A percentile compares a stretch with the other conserved stretches of the same genome.
phyloP scores from a whole-genome alignment of 1,140 invertebrate genomes.

The Rhopalosiphum maidis region DNA sequence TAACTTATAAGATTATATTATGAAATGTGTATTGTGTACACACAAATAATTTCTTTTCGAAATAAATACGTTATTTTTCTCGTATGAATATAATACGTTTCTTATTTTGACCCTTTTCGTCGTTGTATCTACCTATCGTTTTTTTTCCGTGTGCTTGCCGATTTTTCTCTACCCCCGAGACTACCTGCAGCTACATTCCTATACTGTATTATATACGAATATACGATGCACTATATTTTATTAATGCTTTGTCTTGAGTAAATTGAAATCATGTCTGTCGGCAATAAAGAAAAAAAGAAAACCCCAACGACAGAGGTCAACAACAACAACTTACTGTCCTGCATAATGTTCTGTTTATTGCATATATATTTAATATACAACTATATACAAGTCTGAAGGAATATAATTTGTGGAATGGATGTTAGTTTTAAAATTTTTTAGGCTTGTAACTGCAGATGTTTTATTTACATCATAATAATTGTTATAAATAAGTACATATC shows the following conservation, averaged over 20 bases:
- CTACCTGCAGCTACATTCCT: not conserved
- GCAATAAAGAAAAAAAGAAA: not conserved
- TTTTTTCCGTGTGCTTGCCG: not conserved
- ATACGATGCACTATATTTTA: not conserved
- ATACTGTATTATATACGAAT: not conserved
- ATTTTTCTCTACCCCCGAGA: not conserved
- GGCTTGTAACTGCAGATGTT: not conserved
- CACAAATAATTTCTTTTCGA: not conserved
- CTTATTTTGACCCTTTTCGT: not conserved
- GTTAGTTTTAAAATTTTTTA: not conserved
- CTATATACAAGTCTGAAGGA: not conserved
- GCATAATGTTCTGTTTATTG: not conserved
- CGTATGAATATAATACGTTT: not conserved
- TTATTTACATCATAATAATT: not conserved
- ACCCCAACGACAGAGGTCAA: not conserved
- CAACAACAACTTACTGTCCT: not conserved
- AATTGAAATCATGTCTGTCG: conserved; percentile 4
- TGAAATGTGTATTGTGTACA: not conserved
- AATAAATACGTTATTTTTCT: not conserved
- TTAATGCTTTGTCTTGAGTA: not conserved
- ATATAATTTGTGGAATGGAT: not conserved
- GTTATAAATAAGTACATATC: not conserved
- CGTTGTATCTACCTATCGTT: not conserved
- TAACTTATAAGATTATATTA: too few relatives aligned
- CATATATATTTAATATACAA: not conserved